Evolutionary conservation across 2,888 invertebrate genomes (phyloP), one percentile per base, ranked within the genome.

Genomic region (Pimpla rufipes): DNA sequence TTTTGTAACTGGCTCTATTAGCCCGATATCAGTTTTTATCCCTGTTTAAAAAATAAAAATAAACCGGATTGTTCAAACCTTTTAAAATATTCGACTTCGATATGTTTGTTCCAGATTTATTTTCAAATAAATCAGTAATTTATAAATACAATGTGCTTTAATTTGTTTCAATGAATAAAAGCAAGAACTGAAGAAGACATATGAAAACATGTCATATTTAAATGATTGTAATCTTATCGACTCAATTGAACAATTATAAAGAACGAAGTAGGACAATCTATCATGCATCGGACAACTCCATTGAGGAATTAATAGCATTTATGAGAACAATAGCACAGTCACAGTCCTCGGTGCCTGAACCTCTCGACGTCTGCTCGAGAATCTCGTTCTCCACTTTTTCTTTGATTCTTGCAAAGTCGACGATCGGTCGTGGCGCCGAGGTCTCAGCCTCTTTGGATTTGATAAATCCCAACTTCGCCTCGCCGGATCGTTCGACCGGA

Each of bases 271-370:
- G 29, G 35, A 62, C 16, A 62, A 18, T 18, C 35, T 1, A 47
- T 79, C 29, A 79, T 11, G 45, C 45, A 45, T 81, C 81, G 55
- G 82, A 74, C 21, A 83, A 62, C 45, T 79, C 76, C 76, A 79
- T 79, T 29, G 79, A 76, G 5, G 83, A 83, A 62, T 83, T 83
- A 13, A 83, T 83, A 10, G 83, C 79, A 23, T 83, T 83, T 76
- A 83, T 83, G 42, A 83, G 83, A 73, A 78, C 71, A 10, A 76
- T 79, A n/a, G 83, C 83, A 11, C 83, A 83, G 59, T 83, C 83
- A 29, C 67, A 62, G 52, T 83, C 83, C 45, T 83, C 83, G 16
- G 62, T 45, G 16, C 83, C 62, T 29, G 67, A 76, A 18, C 37
- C 73, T 73, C 66, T 82, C 47, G 76, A 84, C 6, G 75, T 84